Evolutionary conservation across 1,140 invertebrate species (phyloP).

Genomic region (Anthonomus grandis): DNA sequence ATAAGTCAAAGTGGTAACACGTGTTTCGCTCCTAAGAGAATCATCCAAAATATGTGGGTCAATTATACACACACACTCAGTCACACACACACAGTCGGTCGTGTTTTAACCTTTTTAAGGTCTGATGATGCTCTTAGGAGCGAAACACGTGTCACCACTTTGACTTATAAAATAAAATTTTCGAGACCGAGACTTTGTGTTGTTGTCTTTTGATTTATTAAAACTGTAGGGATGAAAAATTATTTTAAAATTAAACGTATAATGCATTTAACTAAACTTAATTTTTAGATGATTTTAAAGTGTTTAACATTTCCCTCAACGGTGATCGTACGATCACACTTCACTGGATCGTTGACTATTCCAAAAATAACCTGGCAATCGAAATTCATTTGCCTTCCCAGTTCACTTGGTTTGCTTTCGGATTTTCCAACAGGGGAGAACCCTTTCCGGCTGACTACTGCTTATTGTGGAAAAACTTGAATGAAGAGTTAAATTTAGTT

Average conservation of each 20-base stretch:
- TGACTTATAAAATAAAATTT: too few relatives aligned
- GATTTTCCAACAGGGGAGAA: conserved; percentile 88
- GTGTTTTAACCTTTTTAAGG: too few relatives aligned
- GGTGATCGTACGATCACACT: conserved; percentile 35
- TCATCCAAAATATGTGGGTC: too few relatives aligned
- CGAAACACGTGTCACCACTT: too few relatives aligned
- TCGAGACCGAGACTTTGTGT: too few relatives aligned
- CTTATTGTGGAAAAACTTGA: conserved; percentile 71
- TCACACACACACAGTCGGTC: too few relatives aligned
- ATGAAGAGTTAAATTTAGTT: conserved; percentile 12
- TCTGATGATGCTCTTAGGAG: too few relatives aligned
- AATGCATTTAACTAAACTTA: not conserved
- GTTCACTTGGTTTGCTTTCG: conserved; percentile 76
- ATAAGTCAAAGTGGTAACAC: too few relatives aligned
- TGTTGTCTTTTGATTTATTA: too few relatives aligned
- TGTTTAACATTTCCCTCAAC: conserved; percentile 42
- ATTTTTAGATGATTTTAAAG: conserved; percentile 21
- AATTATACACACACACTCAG: too few relatives aligned
- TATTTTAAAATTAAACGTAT: conserved; percentile 4
- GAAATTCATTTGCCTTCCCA: conserved; percentile 54
- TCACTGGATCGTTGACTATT: conserved; percentile 49
- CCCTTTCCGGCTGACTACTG: conserved; percentile 78
- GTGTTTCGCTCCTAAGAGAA: too few relatives aligned
- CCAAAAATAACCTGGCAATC: conserved; percentile 47
- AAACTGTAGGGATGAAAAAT: too few relatives aligned